Evolutionary conservation across 2,888 invertebrate species (phyloP), one percentile per base, ranked within the genome.

Genomic region (Odiellus spinosus): DNA sequence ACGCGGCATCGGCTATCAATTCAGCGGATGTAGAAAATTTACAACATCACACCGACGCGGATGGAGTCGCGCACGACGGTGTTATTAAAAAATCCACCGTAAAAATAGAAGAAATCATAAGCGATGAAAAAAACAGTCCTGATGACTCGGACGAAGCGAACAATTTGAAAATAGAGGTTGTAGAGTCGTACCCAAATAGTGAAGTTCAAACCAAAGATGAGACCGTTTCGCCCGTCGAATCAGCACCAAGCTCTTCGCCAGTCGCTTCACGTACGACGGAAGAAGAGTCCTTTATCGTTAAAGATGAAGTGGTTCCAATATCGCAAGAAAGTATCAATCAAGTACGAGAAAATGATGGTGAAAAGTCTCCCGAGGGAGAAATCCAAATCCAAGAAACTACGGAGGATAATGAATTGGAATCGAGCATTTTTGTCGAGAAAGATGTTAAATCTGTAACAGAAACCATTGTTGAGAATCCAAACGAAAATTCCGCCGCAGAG

Each of bases 1-100:
- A 60, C 14, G 48, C 45, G 20, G 46, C 50, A 40, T 41, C 45
- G 12, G 47, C 40, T 42, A 19, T 41, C n/a, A 53, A 47, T 47
- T 47, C 49, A 40, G 44, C 52, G 47, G 47, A 44, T 44, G 47
- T 45, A 38, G 52, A 52, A 18, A 49, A 48, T 40, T 40, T 48
- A 36, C 48, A 46, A 8, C 26, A 4, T 26, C 4, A 26, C 26
- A 8, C 26, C 5, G 26, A 4, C 4, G 8, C 26, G 5, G 26
- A 26, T 8, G 26, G 8, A 26, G 26, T 6, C 8, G 8, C 5
- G 4, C 26, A 8, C 4, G 26, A 26, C 4, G 8, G 26, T 26
- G 26, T 26, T 8, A n/a, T n/a, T n/a, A 26, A 26, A 26, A 26
- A 26, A 26, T 26, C 26, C 26, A 26, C 26, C 8, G 26, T 26